Conservation (phyloP, 2,113 vertebrate species). For the Pseudois nayaur region DNA sequence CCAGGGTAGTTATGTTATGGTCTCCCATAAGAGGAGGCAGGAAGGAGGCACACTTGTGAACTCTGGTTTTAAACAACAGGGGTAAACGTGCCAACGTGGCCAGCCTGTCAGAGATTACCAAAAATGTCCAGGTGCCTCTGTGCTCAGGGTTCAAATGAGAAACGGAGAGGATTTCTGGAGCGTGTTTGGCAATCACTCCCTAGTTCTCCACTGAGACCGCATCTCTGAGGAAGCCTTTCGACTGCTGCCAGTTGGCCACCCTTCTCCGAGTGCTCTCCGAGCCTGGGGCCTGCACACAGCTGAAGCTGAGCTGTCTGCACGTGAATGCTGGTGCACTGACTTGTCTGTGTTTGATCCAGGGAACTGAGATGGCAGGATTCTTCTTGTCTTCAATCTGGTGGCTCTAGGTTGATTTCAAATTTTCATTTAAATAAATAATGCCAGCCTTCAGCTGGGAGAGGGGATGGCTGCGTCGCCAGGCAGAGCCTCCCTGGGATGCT, state of each 20-base stretch:
- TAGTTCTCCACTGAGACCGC: neutral
- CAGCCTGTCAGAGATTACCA: neutral
- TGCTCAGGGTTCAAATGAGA: neutral
- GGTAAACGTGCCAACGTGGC: neutral
- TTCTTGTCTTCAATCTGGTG: neutral
- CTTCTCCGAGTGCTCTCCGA: rapidly evolving
- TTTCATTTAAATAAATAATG: neutral
- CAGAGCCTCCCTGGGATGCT: neutral
- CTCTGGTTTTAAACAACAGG: neutral
- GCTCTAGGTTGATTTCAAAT: neutral
- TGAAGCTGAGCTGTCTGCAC: rapidly evolving
- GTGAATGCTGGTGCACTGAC: rapidly evolving
- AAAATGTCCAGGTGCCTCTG: neutral
- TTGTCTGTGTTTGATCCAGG: neutral
- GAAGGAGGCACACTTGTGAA: neutral
- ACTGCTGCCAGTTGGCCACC: neutral
- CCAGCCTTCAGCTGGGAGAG: neutral
- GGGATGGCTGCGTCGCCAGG: neutral
- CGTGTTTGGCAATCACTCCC: neutral
- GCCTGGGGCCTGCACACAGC: rapidly evolving
- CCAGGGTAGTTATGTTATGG: too few relatives aligned
- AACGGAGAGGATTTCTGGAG: neutral
- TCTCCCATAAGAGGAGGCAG: neutral
- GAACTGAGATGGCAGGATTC: too few relatives aligned
- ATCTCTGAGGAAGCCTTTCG: neutral